Base-by-base conservation (phyloP, 2,113 vertebrate species). In the Neodontobutis hainanensis region DNA sequence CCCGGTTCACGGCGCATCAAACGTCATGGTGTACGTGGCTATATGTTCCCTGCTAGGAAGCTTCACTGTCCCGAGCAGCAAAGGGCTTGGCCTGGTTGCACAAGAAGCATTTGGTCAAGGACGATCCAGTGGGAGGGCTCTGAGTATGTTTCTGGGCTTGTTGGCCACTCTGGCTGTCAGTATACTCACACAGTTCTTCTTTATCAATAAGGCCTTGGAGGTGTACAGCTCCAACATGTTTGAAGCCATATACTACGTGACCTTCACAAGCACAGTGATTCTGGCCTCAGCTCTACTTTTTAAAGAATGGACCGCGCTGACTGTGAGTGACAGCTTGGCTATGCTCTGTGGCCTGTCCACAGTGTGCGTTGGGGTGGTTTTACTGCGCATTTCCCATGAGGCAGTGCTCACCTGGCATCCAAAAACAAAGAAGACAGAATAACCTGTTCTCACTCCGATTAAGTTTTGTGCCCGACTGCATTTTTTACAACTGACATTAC, bases 11-110 rank as follows among this genome's bases (percentile, higher is more conserved):
- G 96, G 96, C 65, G 89, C 92, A 65, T 95, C 95, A 59, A 97
- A 97, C 90, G 94, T 99, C 70, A 94, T 98, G 95, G 96, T 98
- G 80, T 98, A 98, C 36, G 94, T 97, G 58, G 88, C 93, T 74
- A 97, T 99, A 81, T 99, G 97, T 77, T 98, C 97, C 35, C 89
- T 99, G 52, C 81, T 99, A 80, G 97, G 97, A 48, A 97, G 92
- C 73, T 98, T 99, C 89, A 99, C 97, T 0, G 96, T 99, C 61
- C 95, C 97, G 11, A 94, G 96, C 87, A 95, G 95, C 77, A 99
- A 99, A 93, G 97, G 95, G 61, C 95, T 99, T 2, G 97, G 97
- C 57, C 88, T 99, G 80, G 95, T 93, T 1, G 93, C 94, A 68
- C 93, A 91, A 43, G 96, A 98, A 67, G 92, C 92, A 68, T 93